A percentile compares a stretch with the other conserved stretches of the same genome.
Evolutionary conservation across 2,797 vertebrate genomes (phyloP).

Genomic region (Octomys mimax): DNA sequence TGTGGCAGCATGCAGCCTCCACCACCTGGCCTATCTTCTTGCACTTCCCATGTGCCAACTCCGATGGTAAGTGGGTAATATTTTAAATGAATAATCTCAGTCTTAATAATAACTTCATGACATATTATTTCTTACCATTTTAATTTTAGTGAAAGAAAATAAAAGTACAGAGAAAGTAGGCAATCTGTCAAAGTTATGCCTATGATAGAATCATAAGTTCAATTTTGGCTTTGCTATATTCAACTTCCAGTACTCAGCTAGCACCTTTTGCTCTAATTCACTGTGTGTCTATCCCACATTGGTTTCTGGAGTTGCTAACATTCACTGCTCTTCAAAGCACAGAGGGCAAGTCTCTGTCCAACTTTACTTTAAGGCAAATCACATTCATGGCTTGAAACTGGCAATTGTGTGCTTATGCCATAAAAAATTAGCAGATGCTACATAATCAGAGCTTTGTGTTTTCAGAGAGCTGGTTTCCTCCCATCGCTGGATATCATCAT

Average conservation of each 20-base stretch:
- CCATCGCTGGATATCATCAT: neutral
- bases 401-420: neutral
- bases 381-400: neutral
- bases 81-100: neutral
- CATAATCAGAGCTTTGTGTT: neutral
- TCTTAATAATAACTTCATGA: neutral
- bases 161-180: neutral
- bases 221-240: neutral
- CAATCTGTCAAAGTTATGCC: neutral
- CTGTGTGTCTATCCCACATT: neutral
- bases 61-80: neutral
- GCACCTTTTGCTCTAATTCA: neutral
- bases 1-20: accelerated
- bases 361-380: neutral
- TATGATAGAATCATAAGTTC: neutral
- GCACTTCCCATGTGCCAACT: neutral
- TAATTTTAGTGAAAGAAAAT: conserved; percentile 10
- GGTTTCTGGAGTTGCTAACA: neutral
- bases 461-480: neutral
- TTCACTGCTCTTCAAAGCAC: neutral
- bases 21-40: neutral
- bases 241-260: neutral
- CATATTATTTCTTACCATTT: neutral
- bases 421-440: neutral
- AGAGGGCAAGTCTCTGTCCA: neutral